These are phyloP conservation scores for Kradibia gibbosae DNA, from an alignment of 1,140 invertebrate species.

Conservation along the genomic window DNA sequence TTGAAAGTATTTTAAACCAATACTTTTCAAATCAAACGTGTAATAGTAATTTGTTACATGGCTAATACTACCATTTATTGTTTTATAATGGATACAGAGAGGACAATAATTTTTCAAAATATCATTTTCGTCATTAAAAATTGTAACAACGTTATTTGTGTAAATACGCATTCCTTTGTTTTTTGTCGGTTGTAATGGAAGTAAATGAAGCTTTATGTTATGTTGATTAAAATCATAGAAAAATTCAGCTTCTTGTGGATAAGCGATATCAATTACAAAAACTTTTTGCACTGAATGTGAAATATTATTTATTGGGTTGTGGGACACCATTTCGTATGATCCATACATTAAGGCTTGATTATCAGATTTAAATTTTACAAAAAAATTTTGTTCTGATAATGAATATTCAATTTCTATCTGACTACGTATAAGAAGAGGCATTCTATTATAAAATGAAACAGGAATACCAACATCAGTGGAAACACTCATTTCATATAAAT, in stretches of 20 bases:
- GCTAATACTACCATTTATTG: background rate
- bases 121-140: conserved; percentile 60
- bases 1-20: conserved; percentile 57
- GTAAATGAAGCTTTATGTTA: conserved; percentile 58
- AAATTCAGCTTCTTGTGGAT: conserved; percentile 60
- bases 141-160: conserved; percentile 58
- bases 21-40: conserved; percentile 52
- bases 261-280: conserved; percentile 54
- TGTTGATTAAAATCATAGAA: conserved; percentile 54
- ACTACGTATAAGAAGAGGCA: conserved; percentile 55
- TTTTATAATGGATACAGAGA: conserved; percentile 55
- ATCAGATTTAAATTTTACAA: conserved; percentile 50
- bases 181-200: conserved; percentile 56
- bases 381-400: background rate
- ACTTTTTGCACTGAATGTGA: conserved; percentile 65
- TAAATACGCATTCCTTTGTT: conserved; percentile 55
- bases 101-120: conserved; percentile 60
- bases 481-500: conserved; percentile 59
- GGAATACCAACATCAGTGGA: conserved; percentile 70
- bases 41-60: background rate
- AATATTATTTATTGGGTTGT: conserved; percentile 65
- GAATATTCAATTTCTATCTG: conserved; percentile 50
- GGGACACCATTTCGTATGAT: conserved; percentile 61
- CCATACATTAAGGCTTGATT: conserved; percentile 57
- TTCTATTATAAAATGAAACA: conserved; percentile 57